Evolutionary conservation across 2,113 vertebrate genomes (phyloP).

Genomic region (Synchiropus splendidus): DNA sequence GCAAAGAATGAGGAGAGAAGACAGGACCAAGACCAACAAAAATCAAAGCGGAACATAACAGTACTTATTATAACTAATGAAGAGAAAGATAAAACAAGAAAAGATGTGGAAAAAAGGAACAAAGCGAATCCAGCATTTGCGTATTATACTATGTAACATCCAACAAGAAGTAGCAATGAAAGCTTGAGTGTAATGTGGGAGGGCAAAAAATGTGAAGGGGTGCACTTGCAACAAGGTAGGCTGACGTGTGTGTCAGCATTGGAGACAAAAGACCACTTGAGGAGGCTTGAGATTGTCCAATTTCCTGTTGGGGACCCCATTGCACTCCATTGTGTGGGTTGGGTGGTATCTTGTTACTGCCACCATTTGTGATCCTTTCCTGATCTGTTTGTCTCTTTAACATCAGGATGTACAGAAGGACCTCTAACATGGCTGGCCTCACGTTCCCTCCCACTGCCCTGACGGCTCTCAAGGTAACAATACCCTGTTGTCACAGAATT

Average conservation of each 20-base stretch:
- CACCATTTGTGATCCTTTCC: constrained; percentile 3
- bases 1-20: too few relatives aligned
- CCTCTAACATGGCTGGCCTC: constrained; percentile 89
- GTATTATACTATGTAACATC: background rate
- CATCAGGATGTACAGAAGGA: constrained; percentile 92
- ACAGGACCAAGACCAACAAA: too few relatives aligned
- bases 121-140: too few relatives aligned
- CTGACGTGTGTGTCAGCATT: constrained; percentile 8
- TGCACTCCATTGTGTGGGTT: constrained; percentile 30
- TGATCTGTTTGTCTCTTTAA: constrained; percentile 9
- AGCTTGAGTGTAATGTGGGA: background rate
- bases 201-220: background rate
- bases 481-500: too few relatives aligned
- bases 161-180: background rate
- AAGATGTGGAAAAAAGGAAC: too few relatives aligned
- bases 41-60: too few relatives aligned
- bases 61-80: too few relatives aligned
- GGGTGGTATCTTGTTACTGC: constrained; percentile 1
- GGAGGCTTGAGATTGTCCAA: constrained; percentile 3
- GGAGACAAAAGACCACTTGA: constrained; percentile 1
- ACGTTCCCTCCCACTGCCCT: constrained; percentile 86
- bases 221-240: constrained; percentile 3
- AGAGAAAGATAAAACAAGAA: too few relatives aligned
- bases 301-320: constrained; percentile 37
- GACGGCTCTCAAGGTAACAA: constrained; percentile 80